Evolutionary conservation across 1,140 invertebrate genomes (phyloP).

Genomic region (Drosophila mauritiana): DNA sequence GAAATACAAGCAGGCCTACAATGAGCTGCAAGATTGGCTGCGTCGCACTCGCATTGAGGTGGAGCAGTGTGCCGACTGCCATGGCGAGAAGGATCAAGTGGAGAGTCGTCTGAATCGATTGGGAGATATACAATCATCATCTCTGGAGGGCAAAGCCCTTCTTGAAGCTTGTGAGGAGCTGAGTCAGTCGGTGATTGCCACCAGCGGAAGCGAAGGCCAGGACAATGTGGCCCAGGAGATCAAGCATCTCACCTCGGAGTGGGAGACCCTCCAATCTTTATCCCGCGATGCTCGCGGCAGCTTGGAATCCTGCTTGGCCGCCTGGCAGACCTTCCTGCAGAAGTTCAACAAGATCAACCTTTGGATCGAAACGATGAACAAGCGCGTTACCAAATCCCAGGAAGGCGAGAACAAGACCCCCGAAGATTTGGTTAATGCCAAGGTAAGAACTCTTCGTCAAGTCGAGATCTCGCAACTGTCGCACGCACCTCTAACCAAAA

Average conservation of each 20-base stretch:
- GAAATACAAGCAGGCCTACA: constrained; percentile 92
- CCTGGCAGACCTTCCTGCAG: constrained; percentile 94
- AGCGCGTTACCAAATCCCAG: constrained; percentile 88
- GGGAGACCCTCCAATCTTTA: constrained; percentile 93
- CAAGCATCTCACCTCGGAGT: constrained; percentile 93
- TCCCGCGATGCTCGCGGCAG: constrained; percentile 91
- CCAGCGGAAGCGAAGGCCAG: constrained; percentile 94
- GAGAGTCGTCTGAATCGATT: constrained; percentile 90
- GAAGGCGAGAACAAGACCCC: constrained; percentile 92
- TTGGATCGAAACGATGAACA: constrained; percentile 91
- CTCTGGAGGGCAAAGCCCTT: constrained; percentile 90
- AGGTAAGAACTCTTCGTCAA: constrained; percentile 85
- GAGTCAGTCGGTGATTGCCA: constrained; percentile 91
- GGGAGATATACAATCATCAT: constrained; percentile 88
- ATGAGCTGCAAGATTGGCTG: constrained; percentile 95
- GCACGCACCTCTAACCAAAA: constrained; percentile 72
- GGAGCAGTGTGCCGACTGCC: constrained; percentile 93
- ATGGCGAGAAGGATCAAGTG: constrained; percentile 91
- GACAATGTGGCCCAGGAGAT: constrained; percentile 94
- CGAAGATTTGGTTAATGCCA: constrained; percentile 91
- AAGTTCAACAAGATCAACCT: constrained; percentile 91
- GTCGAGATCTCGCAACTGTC: constrained; percentile 58
- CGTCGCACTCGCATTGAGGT: constrained; percentile 92
- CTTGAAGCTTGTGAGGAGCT: constrained; percentile 91
- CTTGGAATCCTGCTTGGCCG: constrained; percentile 91